Conservation (phyloP, 2,113 vertebrate genomes). For the Tapirus terrestris region DNA sequence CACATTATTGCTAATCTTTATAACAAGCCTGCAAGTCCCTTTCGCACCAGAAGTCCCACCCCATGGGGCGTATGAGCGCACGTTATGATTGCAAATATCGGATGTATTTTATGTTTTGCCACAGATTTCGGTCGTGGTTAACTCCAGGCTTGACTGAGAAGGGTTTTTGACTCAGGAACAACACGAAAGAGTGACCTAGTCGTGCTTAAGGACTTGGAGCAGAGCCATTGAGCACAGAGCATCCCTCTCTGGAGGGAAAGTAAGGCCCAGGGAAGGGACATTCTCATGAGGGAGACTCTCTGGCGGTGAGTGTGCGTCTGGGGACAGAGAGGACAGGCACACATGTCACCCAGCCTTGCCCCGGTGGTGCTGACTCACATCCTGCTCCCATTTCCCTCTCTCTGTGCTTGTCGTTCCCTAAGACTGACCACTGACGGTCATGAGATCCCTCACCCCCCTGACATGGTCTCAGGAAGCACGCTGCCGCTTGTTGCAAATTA, state of each 20-base stretch:
- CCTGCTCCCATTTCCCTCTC: accelerated
- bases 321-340: not conserved
- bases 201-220: too few species aligned
- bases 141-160: not conserved
- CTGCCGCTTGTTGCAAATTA: not conserved
- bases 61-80: too few species aligned
- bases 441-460: accelerated
- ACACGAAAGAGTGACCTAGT: not conserved
- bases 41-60: too few species aligned
- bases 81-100: not conserved
- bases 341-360: too few species aligned
- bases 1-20: not conserved
- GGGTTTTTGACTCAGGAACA: not conserved
- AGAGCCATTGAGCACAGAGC: accelerated
- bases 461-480: not conserved
- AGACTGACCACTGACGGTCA: not conserved
- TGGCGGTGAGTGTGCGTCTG: too few species aligned
- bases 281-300: accelerated
- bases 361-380: not conserved
- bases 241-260: not conserved
- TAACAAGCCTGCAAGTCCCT: not conserved
- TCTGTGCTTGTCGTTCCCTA: accelerated
- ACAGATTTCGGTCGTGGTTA: not conserved
- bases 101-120: not conserved
- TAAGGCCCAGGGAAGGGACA: not conserved